A percentile compares a stretch with the other conserved stretches of the same genome.
Evolutionary conservation across 2,888 invertebrate species (phyloP).

Genomic region (Arctia plantaginis): DNA sequence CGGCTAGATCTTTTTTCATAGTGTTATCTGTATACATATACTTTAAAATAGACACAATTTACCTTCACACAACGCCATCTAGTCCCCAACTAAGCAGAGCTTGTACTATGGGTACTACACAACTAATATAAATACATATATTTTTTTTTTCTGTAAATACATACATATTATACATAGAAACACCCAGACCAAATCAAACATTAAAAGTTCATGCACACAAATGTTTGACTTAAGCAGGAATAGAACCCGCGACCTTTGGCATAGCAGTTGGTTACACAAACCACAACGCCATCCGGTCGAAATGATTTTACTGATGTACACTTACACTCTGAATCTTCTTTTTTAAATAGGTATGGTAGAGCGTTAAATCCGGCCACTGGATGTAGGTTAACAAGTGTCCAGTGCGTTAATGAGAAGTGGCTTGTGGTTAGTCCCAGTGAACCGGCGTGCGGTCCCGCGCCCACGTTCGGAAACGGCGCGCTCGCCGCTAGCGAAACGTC

Average conservation of each 20-base stretch:
- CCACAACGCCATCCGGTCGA: too few species aligned
- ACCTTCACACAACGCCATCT: too few species aligned
- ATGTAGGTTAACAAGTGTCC: slow-evolving; percentile 82
- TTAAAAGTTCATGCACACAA: too few species aligned
- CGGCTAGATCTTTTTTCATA: slow-evolving; percentile 12
- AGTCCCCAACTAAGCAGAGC: too few species aligned
- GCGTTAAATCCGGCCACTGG: slow-evolving; percentile 62
- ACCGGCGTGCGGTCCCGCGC: slow-evolving; percentile 40
- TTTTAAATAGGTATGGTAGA: slow-evolving; percentile 16
- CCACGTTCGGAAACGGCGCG: slow-evolving; percentile 48
- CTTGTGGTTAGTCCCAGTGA: slow-evolving; percentile 50
- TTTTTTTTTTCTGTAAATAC: too few species aligned
- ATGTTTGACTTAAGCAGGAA: too few species aligned
- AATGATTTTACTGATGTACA: not conserved
- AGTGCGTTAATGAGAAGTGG: slow-evolving; percentile 69
- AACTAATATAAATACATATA: too few species aligned
- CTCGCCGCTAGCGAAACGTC: slow-evolving; percentile 66
- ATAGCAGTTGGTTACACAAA: too few species aligned
- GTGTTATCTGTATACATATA: not conserved
- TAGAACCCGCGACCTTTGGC: too few species aligned
- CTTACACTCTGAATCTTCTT: slow-evolving; percentile 16
- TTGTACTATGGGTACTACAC: too few species aligned
- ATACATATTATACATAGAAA: too few species aligned
- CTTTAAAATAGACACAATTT: not conserved
- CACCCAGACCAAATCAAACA: too few species aligned